Percentiles rank a stretch among this genome's conserved stretches.
Evolutionary conservation across 2,797 vertebrate species (phyloP).

Genomic region (Hydrophis major): DNA sequence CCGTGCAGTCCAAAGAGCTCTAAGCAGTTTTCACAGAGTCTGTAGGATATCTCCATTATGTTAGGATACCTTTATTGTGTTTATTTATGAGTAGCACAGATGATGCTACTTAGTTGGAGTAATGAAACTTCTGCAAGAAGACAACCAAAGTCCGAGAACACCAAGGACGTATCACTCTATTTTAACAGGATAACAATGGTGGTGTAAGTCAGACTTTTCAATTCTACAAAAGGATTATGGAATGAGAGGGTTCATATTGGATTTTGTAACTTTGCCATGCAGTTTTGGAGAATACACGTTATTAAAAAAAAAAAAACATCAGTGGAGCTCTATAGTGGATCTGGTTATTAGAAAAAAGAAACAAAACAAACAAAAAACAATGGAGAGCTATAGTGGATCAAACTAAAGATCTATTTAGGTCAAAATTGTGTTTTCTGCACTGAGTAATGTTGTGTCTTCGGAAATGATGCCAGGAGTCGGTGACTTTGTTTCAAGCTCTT

Average conservation of each 20-base stretch:
- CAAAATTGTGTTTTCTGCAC: not conserved
- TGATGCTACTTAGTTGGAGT: not conserved
- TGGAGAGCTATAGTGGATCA: not conserved
- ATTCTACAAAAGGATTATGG: not conserved
- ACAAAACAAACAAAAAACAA: not conserved
- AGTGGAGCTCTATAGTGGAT: not conserved
- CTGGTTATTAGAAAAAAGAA: too few relatives aligned
- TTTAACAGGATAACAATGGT: not conserved
- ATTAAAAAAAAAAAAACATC: not conserved
- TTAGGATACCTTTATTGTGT: not conserved
- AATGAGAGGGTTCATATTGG: not conserved
- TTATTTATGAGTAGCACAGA: not conserved
- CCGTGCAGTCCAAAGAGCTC: not conserved
- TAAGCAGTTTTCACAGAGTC: not conserved
- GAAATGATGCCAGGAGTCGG: too few relatives aligned
- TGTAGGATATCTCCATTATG: conserved; percentile 27
- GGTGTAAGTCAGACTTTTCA: not conserved
- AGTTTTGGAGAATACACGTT: not conserved
- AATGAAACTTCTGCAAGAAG: not conserved
- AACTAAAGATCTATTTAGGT: not conserved
- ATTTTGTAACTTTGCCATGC: not conserved
- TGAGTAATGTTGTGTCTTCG: not conserved
- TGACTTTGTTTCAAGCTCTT: too few relatives aligned
- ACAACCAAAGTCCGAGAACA: not conserved
- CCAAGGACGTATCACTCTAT: not conserved